Evolutionary conservation across 2,113 vertebrate species (phyloP), one percentile per base, ranked within the genome.

Genomic region (Myotis yumanensis): DNA sequence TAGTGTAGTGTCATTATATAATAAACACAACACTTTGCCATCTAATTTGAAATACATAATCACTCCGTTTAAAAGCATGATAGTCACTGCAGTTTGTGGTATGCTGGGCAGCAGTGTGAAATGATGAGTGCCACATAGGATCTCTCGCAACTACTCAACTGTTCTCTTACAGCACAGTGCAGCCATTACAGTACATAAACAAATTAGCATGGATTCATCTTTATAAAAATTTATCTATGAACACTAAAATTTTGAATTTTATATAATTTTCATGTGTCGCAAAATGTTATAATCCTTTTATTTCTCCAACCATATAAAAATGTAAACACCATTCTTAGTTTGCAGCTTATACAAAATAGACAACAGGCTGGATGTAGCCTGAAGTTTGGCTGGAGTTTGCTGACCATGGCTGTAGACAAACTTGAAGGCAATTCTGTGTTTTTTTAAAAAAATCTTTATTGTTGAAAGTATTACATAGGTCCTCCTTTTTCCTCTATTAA

Each of bases 41-140:
- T 94, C 30, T 94, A 46, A 86, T 77, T 69, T 92, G n/a, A 73
- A 91, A 76, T 51, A 76, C 32, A 54, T 62, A 86, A 76, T 86
- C 9, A 64, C 14, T 75, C 23, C 17, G 9, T 17, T 95, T 91
- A 71, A 69, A 73, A 81, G 28, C 40, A 14, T 54, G 51, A 66
- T 37, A 23, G 35, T 46, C 59, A 81, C 16, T 81, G 59, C 68
- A 81, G 2, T 76, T 91, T 81, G 64, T 64, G 68, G 28, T 48
- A 5, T 11, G 62, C 52, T 76, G 43, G 77, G 83, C 28, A 80
- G 28, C 64, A 85, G 35, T 51, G 52, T 40, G 72, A 89, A 62
- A 57, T 89, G 68, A 12, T 48, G 54, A n/a, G 66, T 64, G n/a
- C 54, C 32, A 87, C 17, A 28, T 48, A 14, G 1, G 16, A 11